Base-by-base conservation (phyloP, 2,113 vertebrate genomes). In the Cyprinodon variegatus region DNA sequence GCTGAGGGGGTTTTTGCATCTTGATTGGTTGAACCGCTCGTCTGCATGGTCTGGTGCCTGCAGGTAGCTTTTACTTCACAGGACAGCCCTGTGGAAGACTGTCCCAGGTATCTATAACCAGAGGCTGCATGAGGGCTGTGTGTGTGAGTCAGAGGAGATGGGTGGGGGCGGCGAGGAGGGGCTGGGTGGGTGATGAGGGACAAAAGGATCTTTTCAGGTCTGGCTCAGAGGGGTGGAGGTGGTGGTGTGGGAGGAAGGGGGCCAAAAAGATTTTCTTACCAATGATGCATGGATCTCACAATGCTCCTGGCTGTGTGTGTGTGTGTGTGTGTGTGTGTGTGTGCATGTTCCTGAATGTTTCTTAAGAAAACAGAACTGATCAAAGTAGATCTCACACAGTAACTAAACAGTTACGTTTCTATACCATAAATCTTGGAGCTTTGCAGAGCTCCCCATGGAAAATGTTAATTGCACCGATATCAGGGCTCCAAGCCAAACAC, bases 281-380 rank as follows among this genome's bases (percentile, higher is more conserved):
- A 87, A 84, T 94, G 93, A 94, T 94, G 91, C 91, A 93, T 94
- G 87, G 89, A 90, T 89, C 92, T 94, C 91, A 94, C 94, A 94
- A 89, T 85, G 90, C 89, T 91, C 83, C 84, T 90, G 89, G 83
- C 85, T 79, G 63, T 83, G 53, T 80, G 66, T 76, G 77, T 81
- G 70, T 80, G 66, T 76, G 77, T 81, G 70, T 61, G 65, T 61
- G 72, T 36, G 61, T 62, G 68, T 48, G 69, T 4, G 48, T 70
- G 65, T 75, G 67, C 53, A 43, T 63, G 61, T 62, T 70, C 71
- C 63, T 59, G 57, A 70, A 69, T 67, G 41, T 73, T 11, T 66
- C 10, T 39, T 41, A 66, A 65, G 65, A 70, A 74, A 83, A 76
- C 46, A 70, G 61, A 76, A 65, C 40, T 63, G 64, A 83, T 70